Evolutionary conservation across 2,113 vertebrate species (phyloP).

Genomic region (Trichomycterus rosablanca): DNA sequence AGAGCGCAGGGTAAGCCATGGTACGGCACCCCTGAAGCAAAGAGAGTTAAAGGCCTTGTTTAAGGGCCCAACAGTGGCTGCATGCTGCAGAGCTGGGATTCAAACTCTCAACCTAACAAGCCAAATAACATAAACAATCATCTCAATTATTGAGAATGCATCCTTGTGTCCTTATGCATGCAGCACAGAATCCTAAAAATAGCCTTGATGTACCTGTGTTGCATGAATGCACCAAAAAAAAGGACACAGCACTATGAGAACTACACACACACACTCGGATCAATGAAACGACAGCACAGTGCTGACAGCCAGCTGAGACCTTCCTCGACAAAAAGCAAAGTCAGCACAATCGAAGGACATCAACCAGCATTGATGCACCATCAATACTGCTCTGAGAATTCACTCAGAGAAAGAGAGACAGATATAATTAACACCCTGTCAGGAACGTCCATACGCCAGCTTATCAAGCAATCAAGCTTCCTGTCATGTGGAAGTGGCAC

Average conservation of each 20-base stretch:
- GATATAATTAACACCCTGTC: no score
- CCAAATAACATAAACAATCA: no score
- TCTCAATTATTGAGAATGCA: conserved; percentile 2
- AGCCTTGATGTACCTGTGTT: conserved; percentile 52
- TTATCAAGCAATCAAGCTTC: no score
- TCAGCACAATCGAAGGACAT: conserved; percentile 33
- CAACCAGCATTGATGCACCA: conserved; percentile 18
- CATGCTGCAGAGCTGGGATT: no score
- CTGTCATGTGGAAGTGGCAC: no score
- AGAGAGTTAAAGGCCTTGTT: no score
- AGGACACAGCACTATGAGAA: conserved; percentile 44
- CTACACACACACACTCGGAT: conserved; percentile 26
- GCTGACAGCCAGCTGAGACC: conserved; percentile 15
- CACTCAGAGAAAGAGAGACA: no score
- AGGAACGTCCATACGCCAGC: no score
- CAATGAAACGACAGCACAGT: conserved; percentile 22
- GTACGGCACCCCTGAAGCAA: no score
- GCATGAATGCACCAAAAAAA: conserved; percentile 42
- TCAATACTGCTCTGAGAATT: conserved; percentile 44
- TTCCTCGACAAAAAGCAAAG: conserved; percentile 14
- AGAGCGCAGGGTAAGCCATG: no score
- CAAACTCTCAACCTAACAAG: no score
- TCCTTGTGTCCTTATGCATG: conserved; percentile 7
- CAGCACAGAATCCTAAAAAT: conserved; percentile 47
- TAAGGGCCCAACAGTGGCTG: no score